Conservation (phyloP, 2,888 invertebrate genomes). For the Therioaphis trifolii region DNA sequence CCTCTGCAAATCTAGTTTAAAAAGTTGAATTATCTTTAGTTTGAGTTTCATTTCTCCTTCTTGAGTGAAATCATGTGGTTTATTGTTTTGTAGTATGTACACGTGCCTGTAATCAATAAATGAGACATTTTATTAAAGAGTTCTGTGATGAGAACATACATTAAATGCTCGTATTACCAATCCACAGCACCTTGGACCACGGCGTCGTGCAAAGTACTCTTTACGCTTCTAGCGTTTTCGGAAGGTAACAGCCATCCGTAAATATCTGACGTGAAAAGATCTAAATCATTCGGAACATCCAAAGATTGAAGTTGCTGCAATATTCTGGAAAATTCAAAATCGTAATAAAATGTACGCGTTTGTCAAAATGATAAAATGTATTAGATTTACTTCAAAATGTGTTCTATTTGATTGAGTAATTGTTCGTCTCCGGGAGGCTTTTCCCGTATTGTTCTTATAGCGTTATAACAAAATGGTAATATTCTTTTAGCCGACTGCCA, state of each 20-base stretch:
- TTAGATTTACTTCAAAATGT: slow-evolving; percentile 73
- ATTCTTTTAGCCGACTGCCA: slow-evolving; percentile 84
- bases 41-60: slow-evolving; percentile 81
- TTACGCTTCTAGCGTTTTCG: slow-evolving; percentile 73
- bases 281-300: slow-evolving; percentile 74
- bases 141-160: background rate
- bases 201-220: slow-evolving; percentile 76
- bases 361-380: background rate
- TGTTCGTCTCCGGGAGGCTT: slow-evolving; percentile 80
- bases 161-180: slow-evolving; percentile 71
- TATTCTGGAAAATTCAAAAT: slow-evolving; percentile 71
- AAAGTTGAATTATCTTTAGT: slow-evolving; percentile 84
- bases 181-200: slow-evolving; percentile 81
- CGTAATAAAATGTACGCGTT: background rate
- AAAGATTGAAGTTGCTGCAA: slow-evolving; percentile 75
- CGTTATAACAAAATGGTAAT: slow-evolving; percentile 81
- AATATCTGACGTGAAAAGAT: slow-evolving; percentile 77
- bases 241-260: slow-evolving; percentile 75
- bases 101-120: slow-evolving; percentile 71
- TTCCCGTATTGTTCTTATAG: slow-evolving; percentile 80
- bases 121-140: background rate
- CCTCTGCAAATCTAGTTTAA: slow-evolving; percentile 82
- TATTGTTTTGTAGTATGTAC: slow-evolving; percentile 79
- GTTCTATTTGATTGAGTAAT: slow-evolving; percentile 77
- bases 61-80: slow-evolving; percentile 74